Base-by-base conservation (phyloP, 2,113 vertebrate species). In the Barnardius zonarius region DNA sequence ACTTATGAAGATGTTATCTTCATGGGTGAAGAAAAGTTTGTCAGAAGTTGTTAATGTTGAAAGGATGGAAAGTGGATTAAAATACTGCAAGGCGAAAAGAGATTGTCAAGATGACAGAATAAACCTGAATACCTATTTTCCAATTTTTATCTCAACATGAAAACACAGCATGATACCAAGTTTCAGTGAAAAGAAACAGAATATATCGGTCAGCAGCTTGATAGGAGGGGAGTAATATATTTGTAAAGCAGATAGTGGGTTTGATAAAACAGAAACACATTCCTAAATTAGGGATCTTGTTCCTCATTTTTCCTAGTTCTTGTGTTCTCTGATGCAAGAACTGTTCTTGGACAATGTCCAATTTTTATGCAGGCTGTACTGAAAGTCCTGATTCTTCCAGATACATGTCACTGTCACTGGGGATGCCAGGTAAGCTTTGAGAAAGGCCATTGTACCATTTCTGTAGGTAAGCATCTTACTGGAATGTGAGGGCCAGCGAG, bases 61-160 rank as follows among this genome's bases (percentile, higher is more conserved):
- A 97, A 97, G 83, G 87, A 44, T 69, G 86, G 85, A 87, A 96
- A 97, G 55, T 93, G 93, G 92, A 97, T 98, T 97, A 96, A 96
- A 96, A 94, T 94, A 97, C 92, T 96, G 91, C 86, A 94, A 86
- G 69, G 72, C 37, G 85, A 94, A 61, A 91, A 49, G 6, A 95
- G 88, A 68, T 64, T 95, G 86, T 96, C 92, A 93, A 55, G 75
- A 95, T 88, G 93, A 97, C 80, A 92, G 96, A 95, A 86, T 88
- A 95, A 97, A 96, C 91, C 91, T 95, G 86, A 82, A 66, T 94
- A 87, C 92, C 96, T 97, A 83, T 97, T 97, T 98, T 97, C 92
- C 93, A 95, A 96, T 98, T 98, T 98, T 97, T 97, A 87, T 97
- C 97, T 98, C 97, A 61, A 67, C 86, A 43, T 25, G 97, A 87